Evolutionary conservation across 2,888 invertebrate genomes (phyloP).

Genomic region (Polietes domitor): DNA sequence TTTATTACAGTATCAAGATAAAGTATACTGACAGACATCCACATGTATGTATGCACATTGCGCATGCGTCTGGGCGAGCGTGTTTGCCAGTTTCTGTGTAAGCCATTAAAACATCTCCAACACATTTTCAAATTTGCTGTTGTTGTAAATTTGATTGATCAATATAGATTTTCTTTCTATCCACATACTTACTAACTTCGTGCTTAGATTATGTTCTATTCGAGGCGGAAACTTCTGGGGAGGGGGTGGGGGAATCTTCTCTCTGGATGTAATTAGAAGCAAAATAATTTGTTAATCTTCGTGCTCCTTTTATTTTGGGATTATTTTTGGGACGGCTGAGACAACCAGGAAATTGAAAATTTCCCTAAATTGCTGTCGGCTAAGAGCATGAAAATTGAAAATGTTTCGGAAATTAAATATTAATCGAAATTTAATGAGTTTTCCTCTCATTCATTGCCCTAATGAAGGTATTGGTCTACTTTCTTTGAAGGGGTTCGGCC

Average conservation of each 20-base stretch:
- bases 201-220: no score
- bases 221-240: no score
- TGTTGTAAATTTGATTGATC: slow-evolving; percentile 9
- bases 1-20: slow-evolving; percentile 15
- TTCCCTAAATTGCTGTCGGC: slow-evolving; percentile 5
- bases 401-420: slow-evolving; percentile 38
- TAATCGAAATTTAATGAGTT: slow-evolving; percentile 48
- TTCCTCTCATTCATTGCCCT: no score
- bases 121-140: not conserved
- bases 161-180: no score
- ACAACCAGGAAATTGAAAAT: slow-evolving; percentile 54
- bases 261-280: slow-evolving; percentile 33
- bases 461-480: no score
- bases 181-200: no score
- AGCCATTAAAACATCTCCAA: not conserved
- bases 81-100: no score
- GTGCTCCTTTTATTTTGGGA: not conserved
- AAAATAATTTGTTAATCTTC: slow-evolving; percentile 44
- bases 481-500: no score
- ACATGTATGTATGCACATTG: no score
- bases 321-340: not conserved
- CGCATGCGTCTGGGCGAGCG: no score
- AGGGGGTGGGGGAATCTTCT: no score
- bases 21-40: not conserved
- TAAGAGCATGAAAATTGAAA: slow-evolving; percentile 36